Evolutionary conservation across 2,888 invertebrate species (phyloP).

Genomic region (Sialis lutaria): DNA sequence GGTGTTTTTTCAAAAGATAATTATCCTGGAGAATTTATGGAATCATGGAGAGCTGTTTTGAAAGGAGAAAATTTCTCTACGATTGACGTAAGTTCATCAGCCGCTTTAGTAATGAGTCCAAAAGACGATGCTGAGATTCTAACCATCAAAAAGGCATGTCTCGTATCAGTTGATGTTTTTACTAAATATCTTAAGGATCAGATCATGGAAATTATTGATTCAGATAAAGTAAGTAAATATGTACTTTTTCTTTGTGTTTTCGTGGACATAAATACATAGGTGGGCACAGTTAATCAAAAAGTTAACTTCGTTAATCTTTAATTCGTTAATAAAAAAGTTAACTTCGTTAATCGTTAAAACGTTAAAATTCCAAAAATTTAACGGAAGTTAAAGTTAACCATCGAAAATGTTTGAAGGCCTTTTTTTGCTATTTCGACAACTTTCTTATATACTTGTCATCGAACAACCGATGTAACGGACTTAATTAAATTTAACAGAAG

Average conservation of each 20-base stretch:
- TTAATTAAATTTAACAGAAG: too few relatives aligned
- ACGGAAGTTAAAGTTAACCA: too few relatives aligned
- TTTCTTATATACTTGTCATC: too few relatives aligned
- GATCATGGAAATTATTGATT: slow-evolving; percentile 96
- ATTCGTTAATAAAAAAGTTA: too few relatives aligned
- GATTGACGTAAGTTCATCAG: slow-evolving; percentile 68
- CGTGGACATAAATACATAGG: not conserved
- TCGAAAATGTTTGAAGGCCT: too few relatives aligned
- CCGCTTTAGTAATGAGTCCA: slow-evolving; percentile 78
- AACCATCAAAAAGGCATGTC: slow-evolving; percentile 79
- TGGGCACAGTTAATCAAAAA: not conserved
- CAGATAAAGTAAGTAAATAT: slow-evolving; percentile 55
- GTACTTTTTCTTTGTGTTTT: not conserved
- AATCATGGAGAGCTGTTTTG: slow-evolving; percentile 69
- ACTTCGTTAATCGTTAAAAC: too few relatives aligned
- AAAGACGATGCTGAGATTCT: slow-evolving; percentile 89
- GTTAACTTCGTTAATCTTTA: not conserved
- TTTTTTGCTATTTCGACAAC: too few relatives aligned
- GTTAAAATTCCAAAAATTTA: too few relatives aligned
- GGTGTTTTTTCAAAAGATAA: slow-evolving; percentile 90
- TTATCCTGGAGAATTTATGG: slow-evolving; percentile 84
- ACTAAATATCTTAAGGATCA: slow-evolving; percentile 93
- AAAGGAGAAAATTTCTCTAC: slow-evolving; percentile 66
- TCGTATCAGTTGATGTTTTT: slow-evolving; percentile 88
- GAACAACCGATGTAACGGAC: too few relatives aligned